Conservation (phyloP, 2,113 vertebrate species). For the Pterophyllum scalare region DNA sequence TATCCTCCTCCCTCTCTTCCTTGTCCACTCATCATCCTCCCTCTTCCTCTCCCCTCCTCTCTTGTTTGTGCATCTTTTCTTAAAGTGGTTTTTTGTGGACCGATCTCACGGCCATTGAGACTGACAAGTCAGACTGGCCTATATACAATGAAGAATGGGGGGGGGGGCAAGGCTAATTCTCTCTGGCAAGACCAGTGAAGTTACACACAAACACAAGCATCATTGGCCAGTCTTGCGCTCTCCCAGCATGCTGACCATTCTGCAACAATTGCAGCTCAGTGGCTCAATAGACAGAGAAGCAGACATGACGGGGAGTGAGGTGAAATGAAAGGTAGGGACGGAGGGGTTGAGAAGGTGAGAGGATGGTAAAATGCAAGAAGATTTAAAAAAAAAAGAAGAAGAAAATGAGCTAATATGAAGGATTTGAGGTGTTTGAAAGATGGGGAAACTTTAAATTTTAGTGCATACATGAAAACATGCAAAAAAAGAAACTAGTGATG, state of each 20-base stretch:
- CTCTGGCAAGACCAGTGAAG: constrained; percentile 37
- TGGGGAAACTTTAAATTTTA: not conserved
- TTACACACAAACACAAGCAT: constrained; percentile 19
- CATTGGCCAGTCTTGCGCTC: constrained; percentile 31
- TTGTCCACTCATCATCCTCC: not conserved
- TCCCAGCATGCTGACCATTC: constrained; percentile 41
- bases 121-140: constrained; percentile 41
- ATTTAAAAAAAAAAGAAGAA: not conserved
- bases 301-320: not conserved
- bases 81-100: constrained; percentile 4
- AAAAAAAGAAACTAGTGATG: not conserved
- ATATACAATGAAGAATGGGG: constrained; percentile 10
- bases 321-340: constrained; percentile 32
- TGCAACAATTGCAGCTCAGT: constrained; percentile 28
- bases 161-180: constrained; percentile 52
- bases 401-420: not conserved
- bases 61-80: not conserved
- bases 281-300: constrained; percentile 23
- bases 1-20: not conserved
- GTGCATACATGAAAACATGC: not conserved
- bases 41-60: not conserved
- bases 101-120: not conserved
- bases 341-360: not conserved
- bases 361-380: not conserved
- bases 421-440: not conserved